Conservation (phyloP, 2,797 vertebrate species). For the Loriculus beryllinus region DNA sequence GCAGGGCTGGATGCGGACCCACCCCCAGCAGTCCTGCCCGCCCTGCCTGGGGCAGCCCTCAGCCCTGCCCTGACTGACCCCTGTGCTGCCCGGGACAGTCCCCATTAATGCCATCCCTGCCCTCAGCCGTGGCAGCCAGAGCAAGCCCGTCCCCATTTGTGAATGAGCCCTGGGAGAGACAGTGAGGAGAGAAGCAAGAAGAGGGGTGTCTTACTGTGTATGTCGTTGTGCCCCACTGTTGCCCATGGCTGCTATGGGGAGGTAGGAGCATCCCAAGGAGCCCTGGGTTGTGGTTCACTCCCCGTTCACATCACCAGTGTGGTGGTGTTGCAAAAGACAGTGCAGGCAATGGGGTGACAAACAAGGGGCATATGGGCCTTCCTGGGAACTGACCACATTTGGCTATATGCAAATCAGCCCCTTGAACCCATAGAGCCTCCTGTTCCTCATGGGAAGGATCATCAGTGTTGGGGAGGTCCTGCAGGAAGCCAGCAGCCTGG, state of each 20-base stretch:
- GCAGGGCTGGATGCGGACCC: constrained; percentile 32
- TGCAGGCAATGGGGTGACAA: background rate
- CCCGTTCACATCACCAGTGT: background rate
- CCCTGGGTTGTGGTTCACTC: fast-evolving
- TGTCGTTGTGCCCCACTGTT: background rate
- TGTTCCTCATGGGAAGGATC: background rate
- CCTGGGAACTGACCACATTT: background rate
- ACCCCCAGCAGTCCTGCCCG: constrained; percentile 22
- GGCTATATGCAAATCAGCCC: background rate
- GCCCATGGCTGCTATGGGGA: background rate
- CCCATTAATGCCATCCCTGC: no score
- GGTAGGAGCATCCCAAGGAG: background rate
- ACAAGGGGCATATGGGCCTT: background rate
- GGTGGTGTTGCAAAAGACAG: background rate
- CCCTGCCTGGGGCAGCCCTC: background rate
- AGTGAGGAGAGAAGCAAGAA: background rate
- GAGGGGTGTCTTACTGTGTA: background rate
- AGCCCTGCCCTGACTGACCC: background rate
- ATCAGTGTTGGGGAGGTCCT: fast-evolving
- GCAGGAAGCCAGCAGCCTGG: background rate
- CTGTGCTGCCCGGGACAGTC: no score
- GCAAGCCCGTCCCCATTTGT: background rate
- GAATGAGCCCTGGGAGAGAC: background rate
- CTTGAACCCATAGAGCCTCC: background rate
- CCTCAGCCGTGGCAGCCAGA: no score